Conservation (phyloP, 2,113 vertebrate genomes). For the Macaca nemestrina region DNA sequence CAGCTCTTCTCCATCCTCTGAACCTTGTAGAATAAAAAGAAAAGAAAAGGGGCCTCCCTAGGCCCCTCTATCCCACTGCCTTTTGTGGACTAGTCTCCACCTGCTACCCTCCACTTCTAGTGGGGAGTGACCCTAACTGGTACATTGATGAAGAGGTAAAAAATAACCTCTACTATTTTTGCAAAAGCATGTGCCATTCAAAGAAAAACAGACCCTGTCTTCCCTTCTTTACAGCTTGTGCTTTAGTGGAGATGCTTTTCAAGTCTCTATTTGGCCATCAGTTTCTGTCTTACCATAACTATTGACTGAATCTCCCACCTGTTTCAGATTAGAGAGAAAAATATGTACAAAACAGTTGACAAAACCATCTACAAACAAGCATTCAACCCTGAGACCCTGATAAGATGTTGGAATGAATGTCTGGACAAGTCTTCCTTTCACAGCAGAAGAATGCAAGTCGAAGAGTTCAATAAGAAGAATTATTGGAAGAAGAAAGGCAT, state of each 20-base stretch:
- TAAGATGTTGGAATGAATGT: slow-evolving; percentile 89
- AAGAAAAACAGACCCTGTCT: neutral
- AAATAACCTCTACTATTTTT: neutral
- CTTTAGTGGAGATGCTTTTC: neutral
- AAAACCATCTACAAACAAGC: slow-evolving; percentile 87
- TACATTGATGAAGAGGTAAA: neutral
- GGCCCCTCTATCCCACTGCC: neutral
- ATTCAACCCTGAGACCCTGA: slow-evolving; percentile 85
- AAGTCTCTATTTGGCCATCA: slow-evolving; percentile 44
- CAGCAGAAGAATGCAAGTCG: slow-evolving; percentile 67
- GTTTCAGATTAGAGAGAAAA: slow-evolving; percentile 88
- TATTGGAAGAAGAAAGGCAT: slow-evolving; percentile 92
- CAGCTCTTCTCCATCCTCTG: neutral
- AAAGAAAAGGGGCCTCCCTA: neutral
- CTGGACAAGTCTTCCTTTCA: slow-evolving; percentile 82
- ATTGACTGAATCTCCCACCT: neutral
- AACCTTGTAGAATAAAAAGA: neutral
- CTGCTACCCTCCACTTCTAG: neutral
- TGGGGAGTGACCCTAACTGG: neutral
- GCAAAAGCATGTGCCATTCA: neutral
- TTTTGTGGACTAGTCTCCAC: neutral
- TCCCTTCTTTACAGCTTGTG: neutral
- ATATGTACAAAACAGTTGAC: slow-evolving; percentile 88
- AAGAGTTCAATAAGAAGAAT: slow-evolving; percentile 88
- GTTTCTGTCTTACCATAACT: neutral